Conservation (phyloP, 1,140 invertebrate species). For the Rhyzopertha dominica region DNA sequence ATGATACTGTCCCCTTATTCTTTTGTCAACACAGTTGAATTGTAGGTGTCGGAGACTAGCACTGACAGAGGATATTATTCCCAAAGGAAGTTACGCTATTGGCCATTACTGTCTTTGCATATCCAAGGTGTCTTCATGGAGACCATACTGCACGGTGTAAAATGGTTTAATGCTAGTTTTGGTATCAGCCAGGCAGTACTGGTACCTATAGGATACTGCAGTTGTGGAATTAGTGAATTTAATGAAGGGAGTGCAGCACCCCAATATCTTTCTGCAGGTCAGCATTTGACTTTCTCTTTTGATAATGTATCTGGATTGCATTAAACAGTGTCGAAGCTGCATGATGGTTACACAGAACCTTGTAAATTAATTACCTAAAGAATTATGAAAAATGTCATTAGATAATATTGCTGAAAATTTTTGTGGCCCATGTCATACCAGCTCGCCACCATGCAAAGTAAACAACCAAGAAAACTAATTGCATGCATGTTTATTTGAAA, state of each 20-base stretch:
- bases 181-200: constrained; percentile 38
- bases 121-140: constrained; percentile 41
- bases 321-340: no score
- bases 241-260: constrained; percentile 23
- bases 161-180: constrained; percentile 38
- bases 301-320: no score
- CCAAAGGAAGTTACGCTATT: constrained; percentile 40
- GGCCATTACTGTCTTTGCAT: constrained; percentile 36
- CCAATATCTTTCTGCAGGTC: constrained; percentile 40
- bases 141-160: constrained; percentile 33
- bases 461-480: no score
- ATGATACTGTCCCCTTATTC: no score
- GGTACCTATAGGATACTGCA: constrained; percentile 37
- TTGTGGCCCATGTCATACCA: no score
- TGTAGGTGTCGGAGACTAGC: constrained; percentile 39
- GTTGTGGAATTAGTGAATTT: constrained; percentile 35
- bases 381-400: no score
- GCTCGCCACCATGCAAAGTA: no score
- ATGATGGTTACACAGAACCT: no score
- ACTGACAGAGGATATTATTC: constrained; percentile 36
- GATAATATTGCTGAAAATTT: no score
- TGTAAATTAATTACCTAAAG: no score
- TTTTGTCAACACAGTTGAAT: no score
- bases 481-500: no score
- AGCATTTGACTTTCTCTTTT: neutral